phyloP scores from a whole-genome alignment of 2,888 invertebrate species.

The Acrobasis suavella region DNA sequence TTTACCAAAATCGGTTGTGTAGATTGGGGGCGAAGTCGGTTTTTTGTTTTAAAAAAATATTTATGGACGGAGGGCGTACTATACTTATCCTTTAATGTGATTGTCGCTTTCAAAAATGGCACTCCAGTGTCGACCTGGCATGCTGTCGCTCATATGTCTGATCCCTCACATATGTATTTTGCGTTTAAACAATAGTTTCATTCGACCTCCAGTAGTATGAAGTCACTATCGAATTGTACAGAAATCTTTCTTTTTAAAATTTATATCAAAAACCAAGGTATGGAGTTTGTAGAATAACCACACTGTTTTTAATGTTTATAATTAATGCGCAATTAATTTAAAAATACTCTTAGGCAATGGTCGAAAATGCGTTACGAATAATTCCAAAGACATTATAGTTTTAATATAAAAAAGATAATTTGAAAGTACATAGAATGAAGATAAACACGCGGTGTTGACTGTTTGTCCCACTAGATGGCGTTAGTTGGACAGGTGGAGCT shows the following conservation, averaged over 20 bases:
- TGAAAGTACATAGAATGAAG: background rate
- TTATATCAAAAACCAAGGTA: background rate
- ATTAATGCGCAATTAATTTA: background rate
- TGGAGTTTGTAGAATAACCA: background rate
- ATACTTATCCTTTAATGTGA: too few relatives aligned
- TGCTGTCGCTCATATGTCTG: too few relatives aligned
- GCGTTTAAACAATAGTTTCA: background rate
- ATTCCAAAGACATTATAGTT: background rate
- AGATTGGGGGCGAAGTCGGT: too few relatives aligned
- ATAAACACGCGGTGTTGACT: background rate
- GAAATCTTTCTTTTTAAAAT: background rate
- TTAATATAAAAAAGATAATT: background rate
- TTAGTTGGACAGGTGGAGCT: too few relatives aligned
- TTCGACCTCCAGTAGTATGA: conserved; percentile 1
- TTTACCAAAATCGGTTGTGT: too few relatives aligned
- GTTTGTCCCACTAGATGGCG: too few relatives aligned
- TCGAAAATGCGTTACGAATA: background rate
- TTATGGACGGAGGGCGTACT: too few relatives aligned
- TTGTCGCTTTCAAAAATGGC: too few relatives aligned
- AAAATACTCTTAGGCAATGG: conserved; percentile 8
- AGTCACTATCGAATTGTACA: background rate
- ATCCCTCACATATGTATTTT: background rate
- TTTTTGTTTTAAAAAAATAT: too few relatives aligned
- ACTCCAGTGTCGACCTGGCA: too few relatives aligned
- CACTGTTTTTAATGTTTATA: background rate